Percentiles rank a stretch among this genome's conserved stretches.
Evolutionary conservation across 2,888 invertebrate species (phyloP).

Genomic region (Ichneumoninae sp.): DNA sequence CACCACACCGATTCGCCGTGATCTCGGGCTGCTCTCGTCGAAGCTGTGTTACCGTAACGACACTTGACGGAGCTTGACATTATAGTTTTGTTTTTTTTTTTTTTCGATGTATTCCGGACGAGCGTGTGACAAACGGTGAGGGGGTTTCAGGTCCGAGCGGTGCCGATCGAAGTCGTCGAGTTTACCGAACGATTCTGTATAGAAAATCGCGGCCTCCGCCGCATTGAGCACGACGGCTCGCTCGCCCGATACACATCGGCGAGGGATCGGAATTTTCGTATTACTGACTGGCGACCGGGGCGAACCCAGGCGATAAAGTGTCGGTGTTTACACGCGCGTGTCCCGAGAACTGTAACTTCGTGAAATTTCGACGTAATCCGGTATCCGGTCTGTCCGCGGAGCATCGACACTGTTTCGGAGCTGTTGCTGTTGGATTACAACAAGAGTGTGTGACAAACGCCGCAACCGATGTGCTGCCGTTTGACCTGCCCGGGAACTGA

Average conservation of each 20-base stretch:
- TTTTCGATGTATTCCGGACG: background rate
- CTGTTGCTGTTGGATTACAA: slow-evolving; percentile 23
- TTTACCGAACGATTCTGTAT: background rate
- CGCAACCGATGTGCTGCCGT: slow-evolving; percentile 76
- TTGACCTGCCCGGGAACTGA: slow-evolving; percentile 79
- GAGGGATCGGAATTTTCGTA: slow-evolving; percentile 2
- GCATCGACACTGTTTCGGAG: background rate
- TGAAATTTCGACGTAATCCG: background rate
- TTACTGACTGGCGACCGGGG: background rate
- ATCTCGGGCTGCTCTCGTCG: slow-evolving; percentile 10
- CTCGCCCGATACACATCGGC: background rate
- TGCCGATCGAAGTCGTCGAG: background rate
- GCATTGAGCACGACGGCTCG: background rate
- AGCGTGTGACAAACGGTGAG: background rate
- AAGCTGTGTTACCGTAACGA: slow-evolving; percentile 18
- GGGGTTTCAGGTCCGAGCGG: background rate
- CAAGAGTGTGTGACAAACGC: slow-evolving; percentile 59
- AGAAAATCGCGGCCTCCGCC: background rate
- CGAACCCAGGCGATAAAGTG: background rate
- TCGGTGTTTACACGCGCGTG: background rate
- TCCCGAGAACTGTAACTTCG: background rate
- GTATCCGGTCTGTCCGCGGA: background rate
- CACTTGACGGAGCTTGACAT: slow-evolving; percentile 32
- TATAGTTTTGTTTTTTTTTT: slow-evolving; percentile 12
- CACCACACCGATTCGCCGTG: background rate